phyloP scores from a whole-genome alignment of 1,140 invertebrate genomes.

The Platyscapa corneri region DNA sequence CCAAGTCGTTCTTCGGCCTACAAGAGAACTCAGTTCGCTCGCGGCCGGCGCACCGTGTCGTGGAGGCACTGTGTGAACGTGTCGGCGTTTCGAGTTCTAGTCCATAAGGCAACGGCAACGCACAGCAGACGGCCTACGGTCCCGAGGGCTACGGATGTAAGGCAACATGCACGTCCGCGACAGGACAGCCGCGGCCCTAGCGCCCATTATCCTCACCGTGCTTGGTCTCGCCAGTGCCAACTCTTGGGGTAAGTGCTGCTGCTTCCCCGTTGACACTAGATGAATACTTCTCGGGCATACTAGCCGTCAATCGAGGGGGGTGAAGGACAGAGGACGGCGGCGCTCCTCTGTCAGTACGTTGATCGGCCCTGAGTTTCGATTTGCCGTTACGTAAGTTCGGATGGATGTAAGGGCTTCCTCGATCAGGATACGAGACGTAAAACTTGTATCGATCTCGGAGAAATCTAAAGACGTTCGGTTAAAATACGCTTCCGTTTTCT shows the following conservation, averaged over 20 bases:
- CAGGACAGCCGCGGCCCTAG: not conserved
- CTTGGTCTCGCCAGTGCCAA: not conserved
- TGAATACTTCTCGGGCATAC: too few species aligned
- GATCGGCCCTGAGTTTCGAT: too few species aligned
- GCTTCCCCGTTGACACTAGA: too few species aligned
- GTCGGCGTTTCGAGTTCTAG: not conserved
- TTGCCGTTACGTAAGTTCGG: not conserved
- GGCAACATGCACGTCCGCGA: not conserved
- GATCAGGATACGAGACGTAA: not conserved
- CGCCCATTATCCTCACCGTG: not conserved
- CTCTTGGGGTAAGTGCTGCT: constrained; percentile 32
- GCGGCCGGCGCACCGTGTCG: constrained; percentile 24
- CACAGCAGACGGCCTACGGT: not conserved
- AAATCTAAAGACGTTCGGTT: too few species aligned
- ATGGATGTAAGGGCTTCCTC: too few species aligned
- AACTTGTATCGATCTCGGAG: too few species aligned
- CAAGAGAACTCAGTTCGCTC: constrained; percentile 15
- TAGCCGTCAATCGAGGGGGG: too few species aligned
- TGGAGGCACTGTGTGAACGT: not conserved
- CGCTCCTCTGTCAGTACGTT: too few species aligned
- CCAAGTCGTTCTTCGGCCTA: not conserved
- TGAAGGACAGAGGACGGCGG: too few species aligned
- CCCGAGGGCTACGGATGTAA: not conserved
- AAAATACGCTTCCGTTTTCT: too few species aligned
- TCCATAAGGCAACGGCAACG: not conserved